Evolutionary conservation across 2,888 invertebrate species (phyloP).

Genomic region (Chrysolina oricalcia): DNA sequence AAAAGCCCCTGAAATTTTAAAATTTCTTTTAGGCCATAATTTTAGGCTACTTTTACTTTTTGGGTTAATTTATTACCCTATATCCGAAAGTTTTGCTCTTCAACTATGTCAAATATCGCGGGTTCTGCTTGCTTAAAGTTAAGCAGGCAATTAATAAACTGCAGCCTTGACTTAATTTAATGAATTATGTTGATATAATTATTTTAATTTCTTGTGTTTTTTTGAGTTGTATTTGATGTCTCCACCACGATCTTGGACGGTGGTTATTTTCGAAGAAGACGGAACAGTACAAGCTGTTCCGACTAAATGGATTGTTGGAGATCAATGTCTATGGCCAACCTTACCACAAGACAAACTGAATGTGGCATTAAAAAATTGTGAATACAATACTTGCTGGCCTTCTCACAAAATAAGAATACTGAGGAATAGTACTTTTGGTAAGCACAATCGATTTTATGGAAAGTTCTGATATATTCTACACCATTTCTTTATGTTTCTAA

Average conservation of each 20-base stretch:
- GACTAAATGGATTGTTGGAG: constrained; percentile 31
- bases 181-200: no score
- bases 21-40: no score
- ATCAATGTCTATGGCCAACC: constrained; percentile 36
- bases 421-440: constrained; percentile 33
- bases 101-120: no score
- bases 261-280: constrained; percentile 38
- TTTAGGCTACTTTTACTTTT: no score
- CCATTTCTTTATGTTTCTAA: no score
- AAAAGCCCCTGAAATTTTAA: no score
- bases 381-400: constrained; percentile 17
- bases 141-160: no score
- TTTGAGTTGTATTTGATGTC: not conserved
- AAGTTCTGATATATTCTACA: not conserved
- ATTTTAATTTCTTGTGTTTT: not conserved
- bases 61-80: no score
- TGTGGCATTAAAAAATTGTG: constrained; percentile 22
- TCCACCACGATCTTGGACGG: constrained; percentile 36
- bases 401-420: constrained; percentile 20
- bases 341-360: constrained; percentile 29
- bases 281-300: constrained; percentile 40
- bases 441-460: not conserved
- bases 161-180: no score
- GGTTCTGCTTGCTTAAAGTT: no score
- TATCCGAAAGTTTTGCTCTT: no score